These are phyloP conservation scores for Porites rus DNA, from an alignment of 92 coral and sea anemone species.

Conservation along the genomic window DNA sequence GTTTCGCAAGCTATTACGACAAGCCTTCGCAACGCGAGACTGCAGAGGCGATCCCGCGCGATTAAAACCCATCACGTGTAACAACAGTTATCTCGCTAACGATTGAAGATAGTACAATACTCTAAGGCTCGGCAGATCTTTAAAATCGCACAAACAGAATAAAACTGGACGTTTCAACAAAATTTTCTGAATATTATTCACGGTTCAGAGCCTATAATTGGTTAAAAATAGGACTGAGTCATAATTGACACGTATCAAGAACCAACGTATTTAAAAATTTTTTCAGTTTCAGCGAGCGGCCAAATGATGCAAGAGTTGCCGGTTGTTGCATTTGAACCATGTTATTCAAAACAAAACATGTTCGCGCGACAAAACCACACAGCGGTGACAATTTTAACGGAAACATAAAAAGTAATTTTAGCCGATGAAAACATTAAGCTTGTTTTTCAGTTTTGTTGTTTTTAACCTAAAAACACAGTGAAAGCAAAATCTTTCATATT, in stretches of 20 bases:
- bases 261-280: constrained; percentile 11
- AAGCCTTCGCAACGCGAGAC: constrained; percentile 42
- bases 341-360: background rate
- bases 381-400: no score
- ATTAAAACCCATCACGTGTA: constrained; percentile 67
- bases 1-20: constrained; percentile 48
- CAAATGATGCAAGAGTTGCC: background rate
- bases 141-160: background rate
- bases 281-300: background rate
- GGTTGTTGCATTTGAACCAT: constrained; percentile 8
- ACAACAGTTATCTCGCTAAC: background rate
- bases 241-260: constrained; percentile 41
- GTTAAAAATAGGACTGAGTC: constrained; percentile 59
- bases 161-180: background rate
- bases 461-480: background rate
- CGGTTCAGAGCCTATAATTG: constrained; percentile 4
- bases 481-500: no score
- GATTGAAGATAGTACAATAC: background rate
- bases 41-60: constrained; percentile 73
- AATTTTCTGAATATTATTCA: background rate
- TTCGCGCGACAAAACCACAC: background rate
- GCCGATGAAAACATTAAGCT: no score
- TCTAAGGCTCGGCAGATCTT: constrained; percentile 1
- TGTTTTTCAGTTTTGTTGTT: background rate
- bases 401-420: no score